These are phyloP conservation scores for Spinus pinus DNA, from an alignment of 2,797 vertebrate species.

Conservation along the genomic window DNA sequence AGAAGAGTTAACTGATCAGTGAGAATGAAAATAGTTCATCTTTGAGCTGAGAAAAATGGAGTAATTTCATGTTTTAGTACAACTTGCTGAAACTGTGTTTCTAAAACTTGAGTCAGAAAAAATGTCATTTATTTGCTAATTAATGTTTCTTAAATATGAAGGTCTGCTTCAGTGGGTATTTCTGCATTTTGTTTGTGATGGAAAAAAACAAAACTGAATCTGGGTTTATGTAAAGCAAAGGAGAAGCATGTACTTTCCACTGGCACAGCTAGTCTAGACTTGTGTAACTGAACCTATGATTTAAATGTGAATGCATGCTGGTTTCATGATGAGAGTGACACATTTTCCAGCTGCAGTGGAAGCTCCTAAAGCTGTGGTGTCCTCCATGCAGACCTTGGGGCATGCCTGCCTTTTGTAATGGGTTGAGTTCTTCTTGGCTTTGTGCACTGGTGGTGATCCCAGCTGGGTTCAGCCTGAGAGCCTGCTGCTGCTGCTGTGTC, in stretches of 20 bases:
- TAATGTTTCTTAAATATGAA: background rate
- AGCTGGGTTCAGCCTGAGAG: rapidly evolving
- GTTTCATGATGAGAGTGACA: background rate
- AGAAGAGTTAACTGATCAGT: background rate
- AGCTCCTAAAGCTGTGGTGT: background rate
- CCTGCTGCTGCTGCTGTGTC: background rate
- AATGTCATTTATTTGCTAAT: background rate
- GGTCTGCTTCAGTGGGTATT: background rate
- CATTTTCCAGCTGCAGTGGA: background rate
- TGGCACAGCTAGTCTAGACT: background rate
- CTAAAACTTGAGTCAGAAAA: background rate
- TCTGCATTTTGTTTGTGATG: background rate
- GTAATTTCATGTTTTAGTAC: background rate
- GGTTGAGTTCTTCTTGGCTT: background rate
- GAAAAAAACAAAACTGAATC: background rate
- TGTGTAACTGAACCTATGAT: background rate
- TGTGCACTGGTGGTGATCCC: too few species aligned
- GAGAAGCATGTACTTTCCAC: background rate
- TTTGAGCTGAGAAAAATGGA: background rate
- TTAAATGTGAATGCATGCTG: background rate
- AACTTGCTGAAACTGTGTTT: background rate
- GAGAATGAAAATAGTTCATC: background rate
- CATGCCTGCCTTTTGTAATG: background rate
- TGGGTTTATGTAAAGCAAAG: background rate
- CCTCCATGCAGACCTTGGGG: rapidly evolving